Conservation (phyloP, 2,888 invertebrate genomes). For the Notodonta dromedarius region DNA sequence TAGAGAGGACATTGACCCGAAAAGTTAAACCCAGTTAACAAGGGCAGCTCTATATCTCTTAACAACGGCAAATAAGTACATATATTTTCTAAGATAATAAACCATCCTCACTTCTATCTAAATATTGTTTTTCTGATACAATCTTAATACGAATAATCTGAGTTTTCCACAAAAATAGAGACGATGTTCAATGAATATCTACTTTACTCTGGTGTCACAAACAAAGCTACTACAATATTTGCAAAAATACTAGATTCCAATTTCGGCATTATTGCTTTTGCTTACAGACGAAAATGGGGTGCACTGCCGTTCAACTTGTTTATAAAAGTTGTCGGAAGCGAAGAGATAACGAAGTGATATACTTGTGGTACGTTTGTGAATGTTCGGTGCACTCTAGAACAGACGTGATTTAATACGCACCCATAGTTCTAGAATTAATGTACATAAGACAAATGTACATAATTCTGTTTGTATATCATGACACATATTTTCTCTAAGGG, state of each 20-base stretch:
- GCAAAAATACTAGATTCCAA: not conserved
- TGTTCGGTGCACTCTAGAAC: not conserved
- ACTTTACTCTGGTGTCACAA: not conserved
- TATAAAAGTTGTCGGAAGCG: not conserved
- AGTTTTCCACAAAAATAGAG: not conserved
- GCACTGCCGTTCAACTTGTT: not conserved
- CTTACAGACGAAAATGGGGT: not conserved
- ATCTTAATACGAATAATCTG: not conserved
- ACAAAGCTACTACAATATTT: not conserved
- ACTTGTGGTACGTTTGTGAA: not conserved
- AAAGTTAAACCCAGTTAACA: too few relatives aligned
- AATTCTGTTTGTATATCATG: too few relatives aligned
- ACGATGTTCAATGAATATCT: not conserved
- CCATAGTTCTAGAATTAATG: too few relatives aligned
- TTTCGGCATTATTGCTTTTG: not conserved
- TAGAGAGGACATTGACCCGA: too few relatives aligned
- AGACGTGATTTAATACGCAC: too few relatives aligned
- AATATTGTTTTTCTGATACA: not conserved
- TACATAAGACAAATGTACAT: too few relatives aligned
- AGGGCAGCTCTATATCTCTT: too few relatives aligned
- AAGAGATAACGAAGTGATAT: slow-evolving; percentile 1
- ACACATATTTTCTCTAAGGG: too few relatives aligned
- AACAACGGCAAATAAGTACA: not conserved
- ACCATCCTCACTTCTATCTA: not conserved
- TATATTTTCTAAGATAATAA: not conserved